Conservation (phyloP, 2,113 vertebrate genomes). For the Polypterus senegalus region DNA sequence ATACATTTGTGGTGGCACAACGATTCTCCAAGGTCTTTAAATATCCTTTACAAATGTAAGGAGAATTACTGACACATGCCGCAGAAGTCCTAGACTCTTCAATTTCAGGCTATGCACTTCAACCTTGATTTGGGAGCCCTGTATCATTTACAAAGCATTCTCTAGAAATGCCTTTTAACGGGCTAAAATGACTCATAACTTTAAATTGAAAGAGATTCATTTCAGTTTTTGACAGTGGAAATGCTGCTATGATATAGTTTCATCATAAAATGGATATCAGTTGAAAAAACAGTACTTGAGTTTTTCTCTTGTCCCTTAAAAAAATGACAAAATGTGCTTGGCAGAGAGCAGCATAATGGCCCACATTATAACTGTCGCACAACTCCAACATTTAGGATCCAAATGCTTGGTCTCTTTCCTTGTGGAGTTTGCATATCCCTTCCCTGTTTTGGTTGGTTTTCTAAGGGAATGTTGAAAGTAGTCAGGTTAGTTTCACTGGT, state of each 20-base stretch:
- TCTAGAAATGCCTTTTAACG: conserved; percentile 36
- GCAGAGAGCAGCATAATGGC: no score
- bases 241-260: conserved; percentile 25
- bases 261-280: neutral
- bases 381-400: no score
- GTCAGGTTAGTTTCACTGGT: no score
- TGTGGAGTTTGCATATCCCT: no score
- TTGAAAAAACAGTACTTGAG: no score
- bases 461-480: no score
- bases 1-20: conserved; percentile 37
- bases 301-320: no score
- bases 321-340: no score
- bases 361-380: no score
- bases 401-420: no score
- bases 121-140: conserved; percentile 29
- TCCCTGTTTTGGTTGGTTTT: no score
- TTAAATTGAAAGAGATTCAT: conserved; percentile 18
- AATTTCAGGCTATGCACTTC: conserved; percentile 38
- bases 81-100: conserved; percentile 35
- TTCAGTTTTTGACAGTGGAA: conserved; percentile 11
- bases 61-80: conserved; percentile 41
- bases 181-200: conserved; percentile 41
- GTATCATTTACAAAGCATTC: conserved; percentile 48
- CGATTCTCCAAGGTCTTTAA: conserved; percentile 43
- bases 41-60: conserved; percentile 46